Base-by-base conservation (phyloP, 1,140 invertebrate species). In the Drosophila sturtevanti region DNA sequence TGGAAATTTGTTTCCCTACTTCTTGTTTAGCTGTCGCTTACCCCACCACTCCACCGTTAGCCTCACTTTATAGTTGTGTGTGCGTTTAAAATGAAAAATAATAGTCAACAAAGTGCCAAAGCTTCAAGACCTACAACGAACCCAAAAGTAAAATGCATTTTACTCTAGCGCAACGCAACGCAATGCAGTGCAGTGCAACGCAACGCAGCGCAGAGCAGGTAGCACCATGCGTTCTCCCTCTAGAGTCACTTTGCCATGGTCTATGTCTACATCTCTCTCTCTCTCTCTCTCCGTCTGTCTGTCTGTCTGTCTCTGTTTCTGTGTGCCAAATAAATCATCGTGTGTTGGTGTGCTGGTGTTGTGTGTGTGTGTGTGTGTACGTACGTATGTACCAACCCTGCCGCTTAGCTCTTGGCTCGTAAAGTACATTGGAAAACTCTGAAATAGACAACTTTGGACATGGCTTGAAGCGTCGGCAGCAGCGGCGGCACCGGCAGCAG, bases 261-360 rank as follows among this genome's bases (percentile, higher is more conserved):
- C 41, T 16, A 14, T 7, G n/a, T 41, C 38, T 48, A 9, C 41
- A 6, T 11, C 41, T 4, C 51, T 16, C 58, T 18, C 27, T 55
- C 27, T 18, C 52, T 73, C 24, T 22, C n/a, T n/a, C n/a, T n/a
- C n/a, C n/a, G n/a, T n/a, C n/a, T n/a, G n/a, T n/a, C n/a, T n/a
- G n/a, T n/a, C n/a, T n/a, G n/a, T n/a, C 31, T 10, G 12, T n/a
- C 35, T 51, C 48, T 62, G 35, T 41, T 59, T 73, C 65, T 89
- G 79, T 89, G 81, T 89, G 84, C 85, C 84, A 89, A 89, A 89
- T 89, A 89, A 89, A 89, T 89, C 84, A 89, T 89, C 85, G 70
- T 77, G 65, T 74, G 81, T 81, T 75, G 82, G 65, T 63, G 74
- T n/a, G n/a, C n/a, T n/a, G n/a, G 65, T 74, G 81, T 81, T 75